Percentiles rank a stretch among this genome's conserved stretches.
Conservation (phyloP, 1,140 invertebrate genomes). For the Rhopalosiphum maidis region DNA sequence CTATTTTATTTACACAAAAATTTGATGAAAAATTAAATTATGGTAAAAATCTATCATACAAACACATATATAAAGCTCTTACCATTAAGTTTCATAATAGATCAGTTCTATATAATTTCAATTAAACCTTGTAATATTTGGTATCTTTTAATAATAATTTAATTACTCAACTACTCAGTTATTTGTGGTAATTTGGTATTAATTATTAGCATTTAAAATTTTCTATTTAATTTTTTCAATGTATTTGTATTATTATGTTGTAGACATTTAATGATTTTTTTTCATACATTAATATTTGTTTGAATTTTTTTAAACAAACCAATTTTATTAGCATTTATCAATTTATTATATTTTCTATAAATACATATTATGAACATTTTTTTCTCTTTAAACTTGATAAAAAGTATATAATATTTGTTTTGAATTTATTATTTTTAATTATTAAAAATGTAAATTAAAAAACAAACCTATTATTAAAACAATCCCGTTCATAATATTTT, state of each 20-base stretch:
- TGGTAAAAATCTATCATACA: no score
- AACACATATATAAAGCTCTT: no score
- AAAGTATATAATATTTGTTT: neutral
- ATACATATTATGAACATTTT: neutral
- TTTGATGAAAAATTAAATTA: no score
- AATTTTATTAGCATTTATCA: neutral
- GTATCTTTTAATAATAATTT: neutral
- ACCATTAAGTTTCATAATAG: no score
- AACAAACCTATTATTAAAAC: neutral
- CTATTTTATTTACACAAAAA: no score
- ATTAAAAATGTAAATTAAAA: neutral
- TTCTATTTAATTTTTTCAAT: neutral
- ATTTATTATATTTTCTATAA: neutral
- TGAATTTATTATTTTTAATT: neutral
- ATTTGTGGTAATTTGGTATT: neutral
- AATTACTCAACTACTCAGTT: neutral
- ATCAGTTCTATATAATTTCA: neutral
- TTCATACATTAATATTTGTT: neutral
- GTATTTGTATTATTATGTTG: neutral
- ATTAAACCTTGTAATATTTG: neutral
- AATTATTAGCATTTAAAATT: neutral
- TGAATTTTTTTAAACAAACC: neutral
- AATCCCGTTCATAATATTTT: neutral
- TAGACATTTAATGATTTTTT: neutral
- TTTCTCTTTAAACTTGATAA: neutral